Base-by-base conservation (phyloP, 2,888 invertebrate species). In the Acanthococcus lagerstroemiae region DNA sequence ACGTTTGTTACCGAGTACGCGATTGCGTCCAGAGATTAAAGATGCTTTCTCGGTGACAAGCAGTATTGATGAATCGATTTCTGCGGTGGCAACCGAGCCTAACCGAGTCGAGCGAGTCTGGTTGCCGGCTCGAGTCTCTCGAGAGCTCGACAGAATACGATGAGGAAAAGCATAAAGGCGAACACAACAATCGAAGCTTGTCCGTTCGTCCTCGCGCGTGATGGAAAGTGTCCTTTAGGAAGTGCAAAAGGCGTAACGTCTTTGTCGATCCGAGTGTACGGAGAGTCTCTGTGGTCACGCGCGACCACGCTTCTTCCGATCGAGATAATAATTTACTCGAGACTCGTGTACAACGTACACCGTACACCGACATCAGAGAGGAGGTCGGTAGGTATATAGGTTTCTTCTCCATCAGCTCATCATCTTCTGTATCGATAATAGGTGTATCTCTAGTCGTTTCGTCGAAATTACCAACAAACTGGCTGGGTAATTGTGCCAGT, bases 141-240 rank as follows among this genome's bases (percentile, higher is more conserved):
- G n/a, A n/a, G n/a, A n/a, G n/a, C n/a, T n/a, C n/a, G 3, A 37
- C n/a, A 3, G 37, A 37, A 9, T 12, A 22, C 7, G 24, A 12
- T 22, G 24, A 15, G 15, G 24, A 19, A 15, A 6, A 52, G 24
- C 6, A 52, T 48, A 19, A 21, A 48, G 21, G 17, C 9, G 17
- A 9, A 48, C 12, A 19, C 6, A 7, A 48, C 48, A 48, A 48
- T 48, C 37, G 48, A 48, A 48, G 17, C 24, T 52, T 21, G 52
- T 52, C 52, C 15, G 24, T 12, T 63, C 54, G 63, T 63, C 54
- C 50, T 63, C 63, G 63, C 52, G 63, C 63, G 63, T 63, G 63
- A 63, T 63, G 63, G 63, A 52, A 63, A 63, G 63, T 63, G 63
- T 63, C 63, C 63, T 63, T 63, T 63, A 63, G 52, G 63, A 63